Evolutionary conservation across 2,113 vertebrate species (phyloP).

Genomic region (Urocitellus parryii): DNA sequence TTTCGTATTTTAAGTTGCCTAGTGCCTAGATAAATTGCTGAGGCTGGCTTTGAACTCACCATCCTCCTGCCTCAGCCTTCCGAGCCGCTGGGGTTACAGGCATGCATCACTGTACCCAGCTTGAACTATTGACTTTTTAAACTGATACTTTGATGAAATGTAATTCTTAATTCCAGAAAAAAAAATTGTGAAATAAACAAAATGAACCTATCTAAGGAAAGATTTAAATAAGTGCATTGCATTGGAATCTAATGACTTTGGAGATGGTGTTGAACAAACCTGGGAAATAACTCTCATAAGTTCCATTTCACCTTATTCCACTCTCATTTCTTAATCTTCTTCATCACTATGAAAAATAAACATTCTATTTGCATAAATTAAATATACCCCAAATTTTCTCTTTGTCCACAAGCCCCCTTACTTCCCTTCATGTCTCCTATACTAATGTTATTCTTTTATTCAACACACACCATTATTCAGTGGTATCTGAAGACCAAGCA

Average conservation of each 20-base stretch:
- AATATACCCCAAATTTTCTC: background rate
- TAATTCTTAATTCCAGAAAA: conserved; percentile 46
- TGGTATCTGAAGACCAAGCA: background rate
- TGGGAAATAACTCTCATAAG: background rate
- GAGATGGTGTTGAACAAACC: background rate
- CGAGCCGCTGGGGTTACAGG: too few species aligned
- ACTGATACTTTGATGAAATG: conserved; percentile 56
- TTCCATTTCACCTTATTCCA: background rate
- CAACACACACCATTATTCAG: background rate
- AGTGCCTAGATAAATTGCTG: too few species aligned
- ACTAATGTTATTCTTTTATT: background rate
- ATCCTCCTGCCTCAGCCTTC: too few species aligned
- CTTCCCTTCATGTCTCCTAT: background rate
- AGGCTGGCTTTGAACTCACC: too few species aligned
- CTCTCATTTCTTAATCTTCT: background rate
- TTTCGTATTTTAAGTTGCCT: too few species aligned
- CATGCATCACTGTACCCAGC: too few species aligned
- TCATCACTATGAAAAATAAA: background rate
- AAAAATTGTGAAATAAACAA: conserved; percentile 39
- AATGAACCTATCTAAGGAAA: conserved; percentile 20
- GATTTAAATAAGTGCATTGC: background rate
- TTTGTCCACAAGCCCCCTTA: background rate
- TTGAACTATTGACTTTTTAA: conserved; percentile 61
- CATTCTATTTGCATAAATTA: background rate
- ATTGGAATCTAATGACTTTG: background rate